A percentile compares a stretch with the other conserved stretches of the same genome.
phyloP scores from a whole-genome alignment of 2,113 vertebrate species.

The Archilochus colubris region DNA sequence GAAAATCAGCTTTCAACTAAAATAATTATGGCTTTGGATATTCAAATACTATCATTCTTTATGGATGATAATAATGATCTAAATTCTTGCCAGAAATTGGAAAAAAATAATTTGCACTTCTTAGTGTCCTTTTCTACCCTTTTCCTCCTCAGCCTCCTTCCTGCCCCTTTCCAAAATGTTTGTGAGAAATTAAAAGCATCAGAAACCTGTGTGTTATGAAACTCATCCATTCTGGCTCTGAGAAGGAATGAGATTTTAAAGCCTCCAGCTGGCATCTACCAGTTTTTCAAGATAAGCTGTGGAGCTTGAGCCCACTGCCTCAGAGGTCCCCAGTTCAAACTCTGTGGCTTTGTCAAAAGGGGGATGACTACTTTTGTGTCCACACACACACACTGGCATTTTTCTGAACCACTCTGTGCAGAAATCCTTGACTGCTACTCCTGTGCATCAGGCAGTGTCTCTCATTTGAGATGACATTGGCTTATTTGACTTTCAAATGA shows the following conservation, averaged over 20 bases:
- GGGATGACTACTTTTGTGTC: conserved; percentile 23
- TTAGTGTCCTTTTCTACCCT: background rate
- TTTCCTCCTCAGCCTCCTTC: background rate
- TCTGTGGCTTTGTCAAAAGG: conserved; percentile 3
- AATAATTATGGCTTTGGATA: background rate
- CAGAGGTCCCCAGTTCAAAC: conserved; percentile 7
- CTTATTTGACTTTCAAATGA: conserved; percentile 67
- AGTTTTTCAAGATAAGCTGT: conserved; percentile 25
- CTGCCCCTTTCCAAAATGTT: background rate
- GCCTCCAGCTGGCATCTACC: conserved; percentile 28
- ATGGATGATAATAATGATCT: background rate
- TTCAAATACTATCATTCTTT: background rate
- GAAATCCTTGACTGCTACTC: conserved; percentile 58
- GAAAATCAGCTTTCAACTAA: background rate
- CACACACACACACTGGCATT: conserved; percentile 17
- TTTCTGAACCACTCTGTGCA: background rate
- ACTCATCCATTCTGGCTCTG: background rate
- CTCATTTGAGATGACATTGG: conserved; percentile 43
- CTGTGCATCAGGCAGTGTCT: conserved; percentile 37
- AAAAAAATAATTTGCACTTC: background rate
- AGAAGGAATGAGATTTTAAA: background rate
- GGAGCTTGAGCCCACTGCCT: background rate
- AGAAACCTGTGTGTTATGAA: background rate
- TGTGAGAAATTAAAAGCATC: background rate
- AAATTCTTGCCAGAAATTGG: background rate